Evolutionary conservation across 37 sponge, comb jelly and placozoan species (phyloP), one percentile per base, ranked within the genome.

Genomic region (Cliona cf. orientalis): DNA sequence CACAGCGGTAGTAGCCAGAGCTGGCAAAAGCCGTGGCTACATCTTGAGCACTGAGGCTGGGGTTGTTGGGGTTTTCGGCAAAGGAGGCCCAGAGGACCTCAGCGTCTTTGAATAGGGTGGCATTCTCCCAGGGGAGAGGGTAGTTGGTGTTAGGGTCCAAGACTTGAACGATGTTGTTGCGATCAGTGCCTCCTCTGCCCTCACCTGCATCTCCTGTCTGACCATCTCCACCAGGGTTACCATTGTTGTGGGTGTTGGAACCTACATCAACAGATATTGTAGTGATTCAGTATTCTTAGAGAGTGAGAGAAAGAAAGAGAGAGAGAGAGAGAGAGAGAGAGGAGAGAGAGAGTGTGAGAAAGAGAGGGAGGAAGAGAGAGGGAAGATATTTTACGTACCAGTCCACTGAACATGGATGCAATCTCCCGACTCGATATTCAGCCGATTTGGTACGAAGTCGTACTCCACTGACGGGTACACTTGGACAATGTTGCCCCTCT

Each of bases 131-230:
- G 1, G 98, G 98, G 5, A 80, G 12, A 6, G 99, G 99, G 80
- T 92, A 98, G 86, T 96, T 96, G 38, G 78, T 75, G 32, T 80
- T 89, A 28, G 90, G 79, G 56, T 83, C 40, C 0, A 79, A 76
- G 40, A 83, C 87, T 76, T 96, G 66, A 2, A 96, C 90, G 0
- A 98, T 89, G 73, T 96, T 98, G 67, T 75, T 67, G 17, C 97
- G 80, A 69, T 98, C 99, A n/a, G 99, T 96, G 19, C 97, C 99
- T 79, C 89, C 87, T 42, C 82, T 92, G 21, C 99, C 99, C 71
- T 98, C 99, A 0, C 99, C 99, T 44, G 99, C 99, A 62, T 98
- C 99, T n/a, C 99, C 99, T 26, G 99, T 86, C 81, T 98, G 99
- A 37, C 99, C 99, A 57, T 98, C 99, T 31, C 99, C 99, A 36